A percentile compares a stretch with the other conserved stretches of the same genome.
Evolutionary conservation across 2,797 vertebrate species (phyloP).

Genomic region (Pseudochromis fuscus): DNA sequence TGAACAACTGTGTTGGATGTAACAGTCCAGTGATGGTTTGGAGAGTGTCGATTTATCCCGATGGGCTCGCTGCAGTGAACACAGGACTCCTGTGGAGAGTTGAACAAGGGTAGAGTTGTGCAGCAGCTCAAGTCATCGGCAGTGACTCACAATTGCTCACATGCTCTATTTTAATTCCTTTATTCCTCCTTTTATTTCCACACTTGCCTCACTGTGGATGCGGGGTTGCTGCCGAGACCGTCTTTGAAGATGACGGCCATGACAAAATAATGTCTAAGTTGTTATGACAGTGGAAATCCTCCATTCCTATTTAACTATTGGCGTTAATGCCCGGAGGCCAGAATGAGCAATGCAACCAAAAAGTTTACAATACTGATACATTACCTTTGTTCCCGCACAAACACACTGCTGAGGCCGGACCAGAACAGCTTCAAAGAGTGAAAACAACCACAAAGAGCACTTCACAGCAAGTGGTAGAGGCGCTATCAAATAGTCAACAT

Average conservation of each 20-base stretch:
- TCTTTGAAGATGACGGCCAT: slow-evolving; percentile 70
- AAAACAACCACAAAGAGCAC: slow-evolving; percentile 58
- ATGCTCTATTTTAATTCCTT: slow-evolving; percentile 64
- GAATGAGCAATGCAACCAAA: slow-evolving; percentile 45
- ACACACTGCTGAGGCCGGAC: slow-evolving; percentile 32
- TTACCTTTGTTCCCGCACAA: slow-evolving; percentile 38
- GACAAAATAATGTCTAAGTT: slow-evolving; percentile 67
- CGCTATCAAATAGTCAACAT: slow-evolving; percentile 69
- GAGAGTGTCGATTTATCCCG: slow-evolving; percentile 43
- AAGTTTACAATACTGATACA: slow-evolving; percentile 62
- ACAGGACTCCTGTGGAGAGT: slow-evolving; percentile 37
- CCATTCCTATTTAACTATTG: slow-evolving; percentile 56
- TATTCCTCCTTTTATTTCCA: slow-evolving; percentile 51
- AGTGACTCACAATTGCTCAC: slow-evolving; percentile 67
- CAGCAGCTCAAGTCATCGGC: slow-evolving; percentile 39
- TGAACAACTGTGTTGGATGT: slow-evolving; percentile 24
- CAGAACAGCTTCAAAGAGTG: slow-evolving; percentile 56
- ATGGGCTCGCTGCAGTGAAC: slow-evolving; percentile 24
- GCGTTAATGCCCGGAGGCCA: slow-evolving; percentile 53
- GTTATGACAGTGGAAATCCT: slow-evolving; percentile 68
- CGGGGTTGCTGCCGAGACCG: slow-evolving; percentile 41
- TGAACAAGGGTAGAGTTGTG: slow-evolving; percentile 54
- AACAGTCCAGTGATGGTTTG: slow-evolving; percentile 26
- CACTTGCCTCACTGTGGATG: slow-evolving; percentile 43
- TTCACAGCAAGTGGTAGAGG: slow-evolving; percentile 58